A percentile compares a stretch with the other conserved stretches of the same genome.
phyloP scores from a whole-genome alignment of 2,113 vertebrate species.

The Erythrocercus mccallii region DNA sequence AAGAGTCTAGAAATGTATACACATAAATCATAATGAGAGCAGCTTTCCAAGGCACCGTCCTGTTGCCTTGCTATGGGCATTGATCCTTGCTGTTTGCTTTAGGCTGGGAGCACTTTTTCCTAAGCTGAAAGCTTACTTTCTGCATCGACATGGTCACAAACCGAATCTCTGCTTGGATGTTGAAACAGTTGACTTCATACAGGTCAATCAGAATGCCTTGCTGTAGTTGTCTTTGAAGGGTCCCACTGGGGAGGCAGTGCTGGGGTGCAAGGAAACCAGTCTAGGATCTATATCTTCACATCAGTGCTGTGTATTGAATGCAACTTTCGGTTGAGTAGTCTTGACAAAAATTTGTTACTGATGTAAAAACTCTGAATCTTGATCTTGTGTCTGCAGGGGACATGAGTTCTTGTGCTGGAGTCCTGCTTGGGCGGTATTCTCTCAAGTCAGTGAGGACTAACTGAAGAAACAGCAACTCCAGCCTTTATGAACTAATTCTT shows the following conservation, averaged over 20 bases:
- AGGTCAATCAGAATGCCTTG: not conserved
- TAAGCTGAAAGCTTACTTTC: not conserved
- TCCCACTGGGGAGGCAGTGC: not conserved
- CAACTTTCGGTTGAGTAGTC: not conserved
- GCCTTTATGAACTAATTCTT: not conserved
- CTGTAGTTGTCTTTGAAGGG: not conserved
- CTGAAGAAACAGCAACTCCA: not conserved
- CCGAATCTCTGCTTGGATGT: not conserved
- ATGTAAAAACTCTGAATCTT: not conserved
- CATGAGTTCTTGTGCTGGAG: not conserved
- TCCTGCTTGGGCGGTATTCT: not conserved
- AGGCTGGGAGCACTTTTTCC: not conserved
- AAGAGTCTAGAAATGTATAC: not conserved
- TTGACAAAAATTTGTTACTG: not conserved
- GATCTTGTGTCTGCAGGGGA: not conserved
- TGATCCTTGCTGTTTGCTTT: not conserved
- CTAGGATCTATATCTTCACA: not conserved
- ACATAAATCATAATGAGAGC: accelerated
- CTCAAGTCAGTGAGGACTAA: not conserved
- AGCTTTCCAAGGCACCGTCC: not conserved
- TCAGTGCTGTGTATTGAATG: not conserved
- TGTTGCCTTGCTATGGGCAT: not conserved
- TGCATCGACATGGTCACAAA: not conserved
- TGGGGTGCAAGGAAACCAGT: not conserved
- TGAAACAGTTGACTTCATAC: not conserved